These are phyloP conservation scores for Semaprochilodus insignis DNA, from an alignment of 2,797 vertebrate genomes.

Conservation along the genomic window DNA sequence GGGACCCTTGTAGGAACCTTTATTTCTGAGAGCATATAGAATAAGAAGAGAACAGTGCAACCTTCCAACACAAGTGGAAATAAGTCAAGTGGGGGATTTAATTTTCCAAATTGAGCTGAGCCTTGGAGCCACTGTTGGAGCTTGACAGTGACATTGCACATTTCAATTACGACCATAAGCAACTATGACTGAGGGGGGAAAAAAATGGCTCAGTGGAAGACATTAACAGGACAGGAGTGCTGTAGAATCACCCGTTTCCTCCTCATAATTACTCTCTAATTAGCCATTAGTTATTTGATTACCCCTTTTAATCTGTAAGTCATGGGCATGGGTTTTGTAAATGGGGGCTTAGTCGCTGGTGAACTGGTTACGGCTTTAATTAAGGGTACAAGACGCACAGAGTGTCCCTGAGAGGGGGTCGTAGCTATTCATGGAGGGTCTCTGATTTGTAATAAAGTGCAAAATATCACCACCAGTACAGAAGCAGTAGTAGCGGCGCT, in stretches of 20 bases:
- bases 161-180: constrained; percentile 68
- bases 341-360: constrained; percentile 73
- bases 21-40: background rate
- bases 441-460: constrained; percentile 61
- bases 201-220: constrained; percentile 59
- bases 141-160: constrained; percentile 53
- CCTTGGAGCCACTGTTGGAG: constrained; percentile 53
- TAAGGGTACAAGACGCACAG: constrained; percentile 61
- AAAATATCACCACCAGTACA: constrained; percentile 23
- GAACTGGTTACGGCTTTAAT: constrained; percentile 72
- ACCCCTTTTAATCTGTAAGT: constrained; percentile 73
- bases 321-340: constrained; percentile 64
- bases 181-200: constrained; percentile 61
- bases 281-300: constrained; percentile 81
- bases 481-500: background rate
- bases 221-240: constrained; percentile 64
- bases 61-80: background rate
- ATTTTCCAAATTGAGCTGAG: constrained; percentile 41
- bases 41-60: background rate
- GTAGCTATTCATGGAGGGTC: constrained; percentile 54
- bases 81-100: constrained; percentile 27
- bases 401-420: constrained; percentile 54
- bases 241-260: constrained; percentile 67
- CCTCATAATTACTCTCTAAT: constrained; percentile 80
- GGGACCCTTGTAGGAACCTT: background rate